Evolutionary conservation across 1,140 invertebrate genomes (phyloP).

Genomic region (Heterodera carotae): DNA sequence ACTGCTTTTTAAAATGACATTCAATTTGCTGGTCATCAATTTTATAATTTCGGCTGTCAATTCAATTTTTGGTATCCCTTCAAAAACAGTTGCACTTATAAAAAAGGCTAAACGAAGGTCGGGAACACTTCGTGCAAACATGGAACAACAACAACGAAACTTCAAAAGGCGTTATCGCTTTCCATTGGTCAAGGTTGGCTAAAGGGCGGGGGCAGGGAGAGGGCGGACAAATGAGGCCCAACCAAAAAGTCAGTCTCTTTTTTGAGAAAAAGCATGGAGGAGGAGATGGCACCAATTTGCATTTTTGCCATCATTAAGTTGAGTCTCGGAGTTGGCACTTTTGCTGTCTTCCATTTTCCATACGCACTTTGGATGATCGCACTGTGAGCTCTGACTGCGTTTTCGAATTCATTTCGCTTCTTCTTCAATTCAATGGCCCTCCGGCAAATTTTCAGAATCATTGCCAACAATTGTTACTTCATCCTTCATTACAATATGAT

Average conservation of each 20-base stretch:
- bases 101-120: conserved; percentile 20
- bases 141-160: conserved; percentile 8
- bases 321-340: conserved; percentile 51
- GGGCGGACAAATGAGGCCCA: not conserved
- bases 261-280: too few relatives aligned
- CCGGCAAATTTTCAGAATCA: not conserved
- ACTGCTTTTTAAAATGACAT: too few relatives aligned
- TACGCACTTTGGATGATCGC: conserved; percentile 46
- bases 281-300: not conserved
- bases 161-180: conserved; percentile 20
- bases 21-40: too few relatives aligned
- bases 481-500: conserved; percentile 26
- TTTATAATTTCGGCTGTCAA: too few relatives aligned
- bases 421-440: not conserved
- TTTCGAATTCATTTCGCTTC: too few relatives aligned
- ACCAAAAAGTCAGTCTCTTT: conserved; percentile 4
- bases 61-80: too few relatives aligned
- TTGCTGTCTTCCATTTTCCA: conserved; percentile 49
- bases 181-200: conserved; percentile 18
- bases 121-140: conserved; percentile 11
- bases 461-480: conserved; percentile 30
- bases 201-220: not conserved
- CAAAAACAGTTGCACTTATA: conserved; percentile 9
- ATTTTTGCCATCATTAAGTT: conserved; percentile 25
- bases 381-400: not conserved